Evolutionary conservation across 1,140 invertebrate genomes (phyloP), one percentile per base, ranked within the genome.

Genomic region (Orussus abietinus): DNA sequence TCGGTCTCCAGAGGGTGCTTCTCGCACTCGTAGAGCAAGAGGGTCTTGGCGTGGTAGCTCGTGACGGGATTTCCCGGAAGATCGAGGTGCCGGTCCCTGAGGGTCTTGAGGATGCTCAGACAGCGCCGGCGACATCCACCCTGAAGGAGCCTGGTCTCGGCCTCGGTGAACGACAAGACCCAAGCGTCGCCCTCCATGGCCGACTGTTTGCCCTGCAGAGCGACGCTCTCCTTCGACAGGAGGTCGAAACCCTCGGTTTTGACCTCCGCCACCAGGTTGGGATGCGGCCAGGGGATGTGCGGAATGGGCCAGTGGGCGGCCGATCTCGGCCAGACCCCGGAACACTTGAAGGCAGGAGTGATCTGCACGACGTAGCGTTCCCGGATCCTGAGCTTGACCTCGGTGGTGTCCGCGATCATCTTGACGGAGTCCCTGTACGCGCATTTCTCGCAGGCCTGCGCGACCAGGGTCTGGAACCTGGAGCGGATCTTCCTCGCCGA

Each of bases 151-250:
- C 88, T 73, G 57, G 89, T 86, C 69, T 96, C 92, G 1, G 91
- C 91, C 53, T 93, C 89, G 28, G 79, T 79, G 74, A 96, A 96
- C 5, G 84, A 89, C 53, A 96, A 75, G 5, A 93, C 86, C 92
- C 93, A 96, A 7, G 93, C 91, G 65, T 96, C 92, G 4, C 93
- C 92, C 70, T 96, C 93, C 79, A 95, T 92, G 3, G 90, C 87
- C 0, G 85, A 86, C 60, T 92, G 89, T 65, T 93, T 92, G 37
- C 90, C 90, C 62, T 85, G 83, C 45, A 85, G 75, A 0, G 81
- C 77, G 3, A 85, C 75, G 58, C 83, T 82, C 70, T 96, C 92
- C 69, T 91, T 92, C 45, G 88, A 91, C 5, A 96, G 68, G 43
- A 96, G 76, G 62, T 96, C 90, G 65, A 96, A 96, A 2, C 92